Base-by-base conservation (phyloP, 2,797 vertebrate species). In the Cirrhinus molitorella region DNA sequence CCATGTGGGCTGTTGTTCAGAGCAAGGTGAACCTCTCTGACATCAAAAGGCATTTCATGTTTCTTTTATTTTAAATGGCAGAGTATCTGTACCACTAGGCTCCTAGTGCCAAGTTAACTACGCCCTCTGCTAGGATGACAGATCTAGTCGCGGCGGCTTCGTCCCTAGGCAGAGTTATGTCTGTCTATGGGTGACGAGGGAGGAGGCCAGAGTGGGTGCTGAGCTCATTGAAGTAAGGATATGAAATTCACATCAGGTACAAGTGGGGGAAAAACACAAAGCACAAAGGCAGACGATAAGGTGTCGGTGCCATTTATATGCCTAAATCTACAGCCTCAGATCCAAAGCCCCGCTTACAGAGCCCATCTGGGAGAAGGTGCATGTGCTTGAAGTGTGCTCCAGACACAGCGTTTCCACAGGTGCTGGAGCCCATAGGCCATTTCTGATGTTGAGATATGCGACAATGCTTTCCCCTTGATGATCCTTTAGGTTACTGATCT, bases 41-140 rank as follows among this genome's bases (percentile, higher is more conserved):
- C 92, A 93, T 94, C 92, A 94, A 93, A 94, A 85, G 66, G 81
- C 80, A 90, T 93, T 94, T 94, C 88, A 93, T 92, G 89, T 92
- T 90, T 88, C 88, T 91, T 93, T 94, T 90, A 93, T 92, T 93
- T 71, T 86, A 93, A 94, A 93, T 92, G 90, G 89, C 91, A 91
- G 88, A 70, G 86, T 92, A 91, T 92, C 90, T 92, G 89, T 83
- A 86, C 90, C 89, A 89, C 84, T 88, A 57, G 77, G 87, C 91
- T 91, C 89, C 87, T 86, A 85, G 87, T 86, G 88, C 89, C 86
- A 85, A 79, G 49, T 87, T 76, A 47, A 85, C 91, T 83, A 82
- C 51, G 2, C 81, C 76, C 88, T 83, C 83, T 68, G 45, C 76
- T 61, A 53, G 68, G 80, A 67, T 79, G 85, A 85, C 81, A 79